Evolutionary conservation across 2,113 vertebrate genomes (phyloP), one percentile per base, ranked within the genome.

Genomic region (Percina caprodes): DNA sequence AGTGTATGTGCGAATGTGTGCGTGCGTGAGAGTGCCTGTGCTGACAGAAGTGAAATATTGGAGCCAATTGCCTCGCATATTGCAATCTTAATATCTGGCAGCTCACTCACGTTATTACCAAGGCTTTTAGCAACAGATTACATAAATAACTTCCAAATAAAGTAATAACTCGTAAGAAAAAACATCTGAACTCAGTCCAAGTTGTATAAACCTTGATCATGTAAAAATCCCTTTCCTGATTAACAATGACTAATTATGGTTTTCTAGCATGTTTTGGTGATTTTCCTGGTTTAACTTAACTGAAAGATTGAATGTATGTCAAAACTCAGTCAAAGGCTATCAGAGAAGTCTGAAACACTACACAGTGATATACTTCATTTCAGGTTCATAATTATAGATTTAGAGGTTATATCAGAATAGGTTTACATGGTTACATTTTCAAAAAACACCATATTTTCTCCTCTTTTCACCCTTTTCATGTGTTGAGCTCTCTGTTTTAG

Each of bases 41-140:
- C 80, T 88, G 80, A 83, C 51, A 74, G 63, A 69, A 79, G 77
- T 72, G 66, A 84, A 86, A 85, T 74, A 80, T 42, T 66, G 55
- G 24, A 79, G 74, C 72, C 65, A 83, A 63, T 61, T 73, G 68
- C 55, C 45, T 18, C 61, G 77, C 39, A 66, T 46, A 71, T 80
- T 83, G 81, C 12, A 35, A 72, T 80, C 72, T 68, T 62, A 63
- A 83, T 62, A 69, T 56, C 61, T 85, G 83, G 82, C 87, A 77
- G 82, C 51, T 48, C 33, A 24, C 48, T 71, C 30, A 26, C 56
- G 65, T 46, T 74, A 60, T 86, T 52, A 63, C 42, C 52, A 23
- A 59, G 58, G 70, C 82, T 83, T 83, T 79, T 68, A 69, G 68
- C 54, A 14, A 35, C 75, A 59, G 46, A 75, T 58, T 62, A 58